Conservation (phyloP, 1,140 invertebrate genomes). For the Drosophila rhopaloa region DNA sequence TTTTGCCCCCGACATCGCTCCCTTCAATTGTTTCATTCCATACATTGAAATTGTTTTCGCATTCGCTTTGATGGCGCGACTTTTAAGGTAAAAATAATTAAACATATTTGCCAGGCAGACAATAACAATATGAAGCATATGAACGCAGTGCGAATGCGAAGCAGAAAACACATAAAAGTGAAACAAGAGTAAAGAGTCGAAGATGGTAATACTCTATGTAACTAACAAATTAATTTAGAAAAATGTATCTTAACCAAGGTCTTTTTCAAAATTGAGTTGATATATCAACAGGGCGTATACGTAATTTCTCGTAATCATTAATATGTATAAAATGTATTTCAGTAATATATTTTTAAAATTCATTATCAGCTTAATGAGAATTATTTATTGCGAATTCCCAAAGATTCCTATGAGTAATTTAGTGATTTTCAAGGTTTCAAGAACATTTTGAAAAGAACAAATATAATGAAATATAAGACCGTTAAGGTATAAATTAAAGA, state of each 20-base stretch:
- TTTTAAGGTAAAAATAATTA: constrained; percentile 84
- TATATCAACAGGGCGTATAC: background rate
- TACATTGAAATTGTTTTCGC: constrained; percentile 72
- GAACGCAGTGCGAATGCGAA: constrained; percentile 62
- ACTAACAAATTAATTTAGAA: too few relatives aligned
- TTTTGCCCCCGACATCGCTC: constrained; percentile 1
- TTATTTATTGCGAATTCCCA: too few relatives aligned
- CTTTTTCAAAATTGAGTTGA: too few relatives aligned
- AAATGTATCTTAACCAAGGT: too few relatives aligned
- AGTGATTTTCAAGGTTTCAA: background rate
- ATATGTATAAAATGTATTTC: too few relatives aligned
- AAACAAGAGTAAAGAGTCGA: constrained; percentile 4
- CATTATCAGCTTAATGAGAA: too few relatives aligned
- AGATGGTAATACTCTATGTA: constrained; percentile 14
- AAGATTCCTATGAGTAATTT: background rate
- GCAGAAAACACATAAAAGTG: constrained; percentile 24
- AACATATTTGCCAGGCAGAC: constrained; percentile 73
- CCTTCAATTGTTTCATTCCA: constrained; percentile 7
- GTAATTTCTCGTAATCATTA: background rate
- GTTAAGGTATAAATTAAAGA: constrained; percentile 9
- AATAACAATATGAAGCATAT: constrained; percentile 64
- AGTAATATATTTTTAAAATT: too few relatives aligned
- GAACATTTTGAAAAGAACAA: background rate
- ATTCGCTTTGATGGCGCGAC: constrained; percentile 77
- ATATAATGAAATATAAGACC: background rate